Base-by-base conservation (phyloP, 2,113 vertebrate genomes). In the Gavia stellata region DNA sequence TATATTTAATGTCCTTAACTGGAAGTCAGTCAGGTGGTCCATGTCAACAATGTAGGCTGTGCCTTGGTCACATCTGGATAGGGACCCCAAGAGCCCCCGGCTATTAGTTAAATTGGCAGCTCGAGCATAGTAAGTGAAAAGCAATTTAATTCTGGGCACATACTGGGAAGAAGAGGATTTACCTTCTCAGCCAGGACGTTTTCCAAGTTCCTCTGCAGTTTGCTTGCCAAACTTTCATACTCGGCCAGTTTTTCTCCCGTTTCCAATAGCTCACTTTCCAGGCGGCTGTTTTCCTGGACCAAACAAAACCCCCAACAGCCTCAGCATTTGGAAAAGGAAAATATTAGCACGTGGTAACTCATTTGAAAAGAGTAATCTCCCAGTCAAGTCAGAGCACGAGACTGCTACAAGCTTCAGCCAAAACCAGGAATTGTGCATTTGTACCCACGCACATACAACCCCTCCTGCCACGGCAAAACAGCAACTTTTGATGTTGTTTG, bases 161-260 rank as follows among this genome's bases (percentile, higher is more conserved):
- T 7, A 14, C 3, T 0, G 18, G 20, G 31, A 77, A 75, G 10
- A 53, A n/a, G 59, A 61, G 70, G 52, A 83, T 91, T 97, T 97
- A 99, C 99, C 98, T 99, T 99, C 95, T 99, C 99, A 85, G 98
- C 98, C 83, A 99, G 97, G 78, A 99, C 92, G 0, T 97, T 99
- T 66, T 99, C 99, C 98, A 99, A 95, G 97, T 97, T 98, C 53
- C 94, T 98, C 96, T 99, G 99, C 55, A 99, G 98, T 96, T 99
- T 99, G 73, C 91, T 97, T 33, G 99, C 97, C 92, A 99, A 96
- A 25, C 75, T 98, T 90, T 99, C 98, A 25, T 97, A 98, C 17
- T 99, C 98, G 0, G 96, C 81, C 72, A 99, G 94, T 88, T 99
- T 99, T 52, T 99, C 99, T 7, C 98, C 97, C 2, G 96, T 98